A percentile compares a stretch with the other conserved stretches of the same genome.
Conservation (phyloP, 2,113 vertebrate species). For the Equus quagga region DNA sequence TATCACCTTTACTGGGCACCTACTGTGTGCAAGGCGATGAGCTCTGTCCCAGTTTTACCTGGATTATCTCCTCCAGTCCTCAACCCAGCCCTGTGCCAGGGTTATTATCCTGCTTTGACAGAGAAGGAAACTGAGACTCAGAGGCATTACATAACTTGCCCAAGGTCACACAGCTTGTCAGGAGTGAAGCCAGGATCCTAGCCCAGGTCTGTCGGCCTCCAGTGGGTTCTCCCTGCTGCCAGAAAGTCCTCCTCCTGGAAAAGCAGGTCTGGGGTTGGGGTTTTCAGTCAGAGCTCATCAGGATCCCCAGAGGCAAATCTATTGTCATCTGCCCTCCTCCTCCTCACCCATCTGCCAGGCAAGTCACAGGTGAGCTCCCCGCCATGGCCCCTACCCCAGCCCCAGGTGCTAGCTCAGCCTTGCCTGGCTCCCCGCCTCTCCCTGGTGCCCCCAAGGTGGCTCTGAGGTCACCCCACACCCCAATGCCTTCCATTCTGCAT, state of each 20-base stretch:
- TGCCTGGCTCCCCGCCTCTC: slow-evolving; percentile 61
- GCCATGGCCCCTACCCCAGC: slow-evolving; percentile 64
- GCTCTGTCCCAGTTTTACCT: background rate
- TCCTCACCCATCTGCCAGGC: slow-evolving; percentile 81
- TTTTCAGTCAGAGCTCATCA: slow-evolving; percentile 68
- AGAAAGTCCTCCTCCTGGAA: slow-evolving; percentile 64
- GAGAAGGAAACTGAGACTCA: slow-evolving; percentile 79
- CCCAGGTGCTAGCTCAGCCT: slow-evolving; percentile 68
- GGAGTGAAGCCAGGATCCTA: slow-evolving; percentile 66
- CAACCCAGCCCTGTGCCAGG: background rate
- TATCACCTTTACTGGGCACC: background rate
- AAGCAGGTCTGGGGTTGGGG: slow-evolving; percentile 71
- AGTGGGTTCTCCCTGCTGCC: slow-evolving; percentile 65
- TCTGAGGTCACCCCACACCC: slow-evolving; percentile 73
- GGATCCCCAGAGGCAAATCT: slow-evolving; percentile 74
- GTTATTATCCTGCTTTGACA: background rate
- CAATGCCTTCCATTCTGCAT: background rate
- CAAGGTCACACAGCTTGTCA: slow-evolving; percentile 80
- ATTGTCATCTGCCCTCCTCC: slow-evolving; percentile 75
- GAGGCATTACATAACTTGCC: slow-evolving; percentile 68
- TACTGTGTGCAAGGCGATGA: background rate
- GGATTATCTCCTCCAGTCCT: background rate
- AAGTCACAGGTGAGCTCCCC: slow-evolving; percentile 74
- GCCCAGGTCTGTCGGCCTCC: slow-evolving; percentile 63
- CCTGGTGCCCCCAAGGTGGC: slow-evolving; percentile 77